A percentile compares a stretch with the other conserved stretches of the same genome.
These are phyloP conservation scores for Helleia helle DNA, from an alignment of 2,888 invertebrate genomes.

Conservation along the genomic window DNA sequence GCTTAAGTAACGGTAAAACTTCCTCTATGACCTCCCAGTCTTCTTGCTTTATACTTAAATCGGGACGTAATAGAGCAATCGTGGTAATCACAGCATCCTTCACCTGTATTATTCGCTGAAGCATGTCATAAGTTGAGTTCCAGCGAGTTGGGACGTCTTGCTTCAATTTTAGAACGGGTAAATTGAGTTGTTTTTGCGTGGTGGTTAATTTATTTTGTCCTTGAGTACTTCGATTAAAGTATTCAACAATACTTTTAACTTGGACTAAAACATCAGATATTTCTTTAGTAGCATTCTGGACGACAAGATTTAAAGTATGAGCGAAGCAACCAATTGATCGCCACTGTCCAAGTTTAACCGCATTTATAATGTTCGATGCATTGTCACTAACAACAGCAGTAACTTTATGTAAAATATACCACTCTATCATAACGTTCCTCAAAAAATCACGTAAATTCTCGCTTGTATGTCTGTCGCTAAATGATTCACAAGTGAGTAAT, in stretches of 20 bases:
- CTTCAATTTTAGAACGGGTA: background rate
- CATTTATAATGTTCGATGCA: slow-evolving; percentile 17
- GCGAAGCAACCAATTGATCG: background rate
- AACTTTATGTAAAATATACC: background rate
- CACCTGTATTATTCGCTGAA: slow-evolving; percentile 15
- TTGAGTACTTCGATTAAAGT: slow-evolving; percentile 17
- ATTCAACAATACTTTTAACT: slow-evolving; percentile 17
- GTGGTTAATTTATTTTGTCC: slow-evolving; percentile 15
- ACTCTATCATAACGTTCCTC: background rate
- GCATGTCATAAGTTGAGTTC: slow-evolving; percentile 25
- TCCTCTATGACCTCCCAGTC: background rate
- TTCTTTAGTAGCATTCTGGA: background rate
- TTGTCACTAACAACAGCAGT: slow-evolving; percentile 12
- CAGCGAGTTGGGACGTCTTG: too few species aligned
- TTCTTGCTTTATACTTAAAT: background rate
- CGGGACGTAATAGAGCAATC: slow-evolving; percentile 15
- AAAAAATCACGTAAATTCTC: background rate
- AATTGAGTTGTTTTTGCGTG: slow-evolving; percentile 11
- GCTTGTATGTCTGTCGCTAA: background rate
- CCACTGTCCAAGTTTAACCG: slow-evolving; percentile 1
- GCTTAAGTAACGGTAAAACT: background rate
- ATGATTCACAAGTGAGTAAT: too few species aligned
- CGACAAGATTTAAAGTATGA: background rate
- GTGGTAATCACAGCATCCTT: slow-evolving; percentile 20
- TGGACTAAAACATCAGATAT: background rate